Evolutionary conservation across 2,113 vertebrate genomes (phyloP).

Genomic region (Loxodonta africana): DNA sequence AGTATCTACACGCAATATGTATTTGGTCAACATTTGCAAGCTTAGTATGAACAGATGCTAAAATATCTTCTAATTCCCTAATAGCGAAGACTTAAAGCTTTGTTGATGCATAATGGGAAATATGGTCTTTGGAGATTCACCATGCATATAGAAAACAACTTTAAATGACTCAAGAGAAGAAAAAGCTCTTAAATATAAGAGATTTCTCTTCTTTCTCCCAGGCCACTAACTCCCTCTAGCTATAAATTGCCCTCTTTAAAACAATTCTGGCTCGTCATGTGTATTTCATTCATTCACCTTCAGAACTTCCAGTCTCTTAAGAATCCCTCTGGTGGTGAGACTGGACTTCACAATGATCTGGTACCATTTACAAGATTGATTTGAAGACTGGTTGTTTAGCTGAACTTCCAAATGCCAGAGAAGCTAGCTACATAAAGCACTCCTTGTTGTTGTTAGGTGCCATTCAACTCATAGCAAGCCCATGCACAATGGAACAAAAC

Average conservation of each 20-base stretch:
- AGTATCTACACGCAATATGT: neutral
- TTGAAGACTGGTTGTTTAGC: neutral
- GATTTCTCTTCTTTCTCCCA: neutral
- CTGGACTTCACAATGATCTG: neutral
- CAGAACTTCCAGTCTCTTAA: neutral
- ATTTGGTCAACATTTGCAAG: neutral
- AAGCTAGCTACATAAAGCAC: neutral
- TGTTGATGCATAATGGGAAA: slow-evolving; percentile 11
- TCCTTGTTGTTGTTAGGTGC: neutral
- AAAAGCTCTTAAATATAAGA: neutral
- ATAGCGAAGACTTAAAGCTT: neutral
- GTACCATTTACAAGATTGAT: neutral
- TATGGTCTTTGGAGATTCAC: neutral
- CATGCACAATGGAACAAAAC: too few relatives aligned
- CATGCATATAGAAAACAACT: neutral
- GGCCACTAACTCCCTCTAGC: neutral
- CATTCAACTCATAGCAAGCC: too few relatives aligned
- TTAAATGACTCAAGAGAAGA: neutral
- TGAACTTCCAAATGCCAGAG: neutral
- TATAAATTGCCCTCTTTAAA: neutral
- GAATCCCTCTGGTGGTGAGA: neutral
- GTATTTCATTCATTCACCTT: neutral
- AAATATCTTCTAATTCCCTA: neutral
- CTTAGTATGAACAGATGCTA: neutral
- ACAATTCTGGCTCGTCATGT: neutral